These are phyloP conservation scores for Drosophila mimetica DNA, from an alignment of 2,888 invertebrate species.

Conservation along the genomic window DNA sequence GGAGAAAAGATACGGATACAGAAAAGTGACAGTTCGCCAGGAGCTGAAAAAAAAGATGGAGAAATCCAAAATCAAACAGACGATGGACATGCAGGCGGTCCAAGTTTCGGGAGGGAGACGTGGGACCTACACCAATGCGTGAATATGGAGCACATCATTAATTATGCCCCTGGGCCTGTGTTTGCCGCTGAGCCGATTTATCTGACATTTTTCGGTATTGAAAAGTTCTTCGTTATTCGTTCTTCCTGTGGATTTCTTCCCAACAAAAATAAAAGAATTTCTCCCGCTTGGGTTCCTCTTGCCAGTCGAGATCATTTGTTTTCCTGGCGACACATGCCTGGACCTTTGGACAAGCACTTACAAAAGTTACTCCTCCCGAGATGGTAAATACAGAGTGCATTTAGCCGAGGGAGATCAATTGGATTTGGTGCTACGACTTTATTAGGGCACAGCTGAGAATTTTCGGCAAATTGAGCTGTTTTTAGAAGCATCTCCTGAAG, in stretches of 20 bases:
- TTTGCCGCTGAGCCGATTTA: slow-evolving; percentile 59
- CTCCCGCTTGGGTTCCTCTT: slow-evolving; percentile 54
- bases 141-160: slow-evolving; percentile 84
- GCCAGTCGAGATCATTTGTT: slow-evolving; percentile 66
- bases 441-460: slow-evolving; percentile 24
- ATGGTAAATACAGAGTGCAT: slow-evolving; percentile 31
- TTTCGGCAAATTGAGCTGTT: slow-evolving; percentile 57
- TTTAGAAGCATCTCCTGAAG: not conserved
- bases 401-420: slow-evolving; percentile 53
- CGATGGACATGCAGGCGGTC: slow-evolving; percentile 64
- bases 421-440: slow-evolving; percentile 50
- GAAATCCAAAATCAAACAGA: slow-evolving; percentile 53
- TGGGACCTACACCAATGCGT: slow-evolving; percentile 82
- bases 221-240: slow-evolving; percentile 60
- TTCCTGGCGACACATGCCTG: slow-evolving; percentile 60
- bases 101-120: slow-evolving; percentile 33
- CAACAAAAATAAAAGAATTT: slow-evolving; percentile 66
- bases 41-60: slow-evolving; percentile 62
- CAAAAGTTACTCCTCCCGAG: slow-evolving; percentile 57
- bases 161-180: slow-evolving; percentile 78
- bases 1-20: slow-evolving; percentile 39
- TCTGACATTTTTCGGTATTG: slow-evolving; percentile 73
- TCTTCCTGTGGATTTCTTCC: slow-evolving; percentile 74
- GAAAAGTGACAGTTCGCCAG: slow-evolving; percentile 78
- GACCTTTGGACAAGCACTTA: slow-evolving; percentile 49